phyloP scores from a whole-genome alignment of 1,140 invertebrate species.

The Pseudomyrmex gracilis region DNA sequence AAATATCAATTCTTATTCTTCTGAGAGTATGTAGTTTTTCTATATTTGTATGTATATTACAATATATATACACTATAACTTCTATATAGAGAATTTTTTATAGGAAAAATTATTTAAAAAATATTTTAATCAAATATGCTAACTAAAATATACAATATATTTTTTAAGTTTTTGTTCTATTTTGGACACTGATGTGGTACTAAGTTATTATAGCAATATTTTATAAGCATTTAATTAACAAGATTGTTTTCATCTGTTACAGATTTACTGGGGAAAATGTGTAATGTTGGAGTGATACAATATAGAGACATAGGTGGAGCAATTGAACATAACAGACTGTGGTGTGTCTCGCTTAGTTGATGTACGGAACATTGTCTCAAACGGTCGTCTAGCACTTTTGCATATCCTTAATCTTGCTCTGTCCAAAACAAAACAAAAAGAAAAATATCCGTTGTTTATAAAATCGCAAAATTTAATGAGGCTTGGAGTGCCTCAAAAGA shows the following conservation, averaged over 20 bases:
- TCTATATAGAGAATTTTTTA: too few species aligned
- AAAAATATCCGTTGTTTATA: slow-evolving; percentile 69
- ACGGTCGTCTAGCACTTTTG: slow-evolving; percentile 70
- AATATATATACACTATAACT: too few species aligned
- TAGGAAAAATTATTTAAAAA: too few species aligned
- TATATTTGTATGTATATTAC: too few species aligned
- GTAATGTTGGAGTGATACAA: slow-evolving; percentile 64
- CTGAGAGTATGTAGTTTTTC: too few species aligned
- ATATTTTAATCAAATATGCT: too few species aligned
- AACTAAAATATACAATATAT: neutral
- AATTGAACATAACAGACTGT: slow-evolving; percentile 63
- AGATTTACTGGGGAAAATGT: slow-evolving; percentile 71
- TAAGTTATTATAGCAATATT: neutral
- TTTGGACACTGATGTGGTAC: neutral
- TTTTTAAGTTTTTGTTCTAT: neutral
- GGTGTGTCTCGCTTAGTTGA: slow-evolving; percentile 79
- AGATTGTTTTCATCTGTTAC: slow-evolving; percentile 40
- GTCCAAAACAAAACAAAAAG: neutral
- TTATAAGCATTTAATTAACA: neutral
- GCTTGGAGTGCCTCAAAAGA: slow-evolving; percentile 77
- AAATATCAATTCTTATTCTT: too few species aligned
- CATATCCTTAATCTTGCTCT: slow-evolving; percentile 72
- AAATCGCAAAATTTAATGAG: slow-evolving; percentile 81
- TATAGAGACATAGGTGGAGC: slow-evolving; percentile 65
- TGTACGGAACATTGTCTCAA: slow-evolving; percentile 73